phyloP scores from a whole-genome alignment of 1,140 invertebrate genomes.

The Asobara japonica region DNA sequence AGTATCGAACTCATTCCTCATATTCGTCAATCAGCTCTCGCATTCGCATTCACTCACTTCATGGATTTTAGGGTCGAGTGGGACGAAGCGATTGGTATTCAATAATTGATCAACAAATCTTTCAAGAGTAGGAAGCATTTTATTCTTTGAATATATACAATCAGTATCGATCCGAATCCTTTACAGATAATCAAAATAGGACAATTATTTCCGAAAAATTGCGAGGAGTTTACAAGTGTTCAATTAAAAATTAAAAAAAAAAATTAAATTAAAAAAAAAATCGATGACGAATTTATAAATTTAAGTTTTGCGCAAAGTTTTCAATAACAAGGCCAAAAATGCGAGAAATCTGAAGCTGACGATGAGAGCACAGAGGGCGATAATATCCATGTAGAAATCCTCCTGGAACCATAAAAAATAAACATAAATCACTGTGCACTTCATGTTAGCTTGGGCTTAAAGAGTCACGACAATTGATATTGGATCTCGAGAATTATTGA shows the following conservation, averaged over 20 bases:
- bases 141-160: too few relatives aligned
- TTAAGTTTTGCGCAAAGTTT: constrained; percentile 66
- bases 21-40: too few relatives aligned
- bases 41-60: too few relatives aligned
- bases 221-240: too few relatives aligned
- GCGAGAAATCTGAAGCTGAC: constrained; percentile 81
- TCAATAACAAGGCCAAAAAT: constrained; percentile 76
- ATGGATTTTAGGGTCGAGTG: not conserved
- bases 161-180: too few relatives aligned
- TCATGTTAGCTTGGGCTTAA: not conserved
- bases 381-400: constrained; percentile 78
- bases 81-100: too few relatives aligned
- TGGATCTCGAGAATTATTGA: constrained; percentile 12
- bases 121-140: too few relatives aligned
- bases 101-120: too few relatives aligned
- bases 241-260: not conserved
- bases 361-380: constrained; percentile 76
- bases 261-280: not conserved
- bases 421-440: constrained; percentile 11
- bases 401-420: constrained; percentile 64
- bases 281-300: not conserved
- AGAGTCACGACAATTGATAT: not conserved
- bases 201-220: too few relatives aligned
- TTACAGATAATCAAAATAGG: too few relatives aligned
- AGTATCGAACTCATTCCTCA: not conserved